These are phyloP conservation scores for Neopelma chrysocephalum DNA, from an alignment of 2,797 vertebrate genomes.

Conservation along the genomic window DNA sequence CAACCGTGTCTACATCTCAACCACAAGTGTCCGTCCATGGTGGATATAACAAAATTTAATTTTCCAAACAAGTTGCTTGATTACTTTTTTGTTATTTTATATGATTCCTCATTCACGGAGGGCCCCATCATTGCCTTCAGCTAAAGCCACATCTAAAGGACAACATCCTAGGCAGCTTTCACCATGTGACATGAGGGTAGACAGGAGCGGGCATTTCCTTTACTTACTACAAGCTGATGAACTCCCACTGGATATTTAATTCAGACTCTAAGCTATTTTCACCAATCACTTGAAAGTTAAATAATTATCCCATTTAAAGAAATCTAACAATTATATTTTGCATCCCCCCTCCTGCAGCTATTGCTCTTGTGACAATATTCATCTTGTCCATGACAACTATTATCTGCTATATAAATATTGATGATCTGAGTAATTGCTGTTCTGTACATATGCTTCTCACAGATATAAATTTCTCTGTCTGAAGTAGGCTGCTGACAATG, in stretches of 20 bases:
- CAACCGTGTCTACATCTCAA: rapidly evolving
- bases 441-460: slow-evolving; percentile 36
- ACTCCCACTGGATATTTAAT: neutral
- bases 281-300: slow-evolving; percentile 12
- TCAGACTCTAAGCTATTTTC: neutral
- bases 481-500: slow-evolving; percentile 43
- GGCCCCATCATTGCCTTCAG: neutral
- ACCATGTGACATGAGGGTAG: neutral
- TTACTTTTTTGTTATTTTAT: neutral
- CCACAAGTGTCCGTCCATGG: neutral
- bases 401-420: slow-evolving; percentile 65
- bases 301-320: slow-evolving; percentile 16
- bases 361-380: slow-evolving; percentile 47
- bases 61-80: neutral
- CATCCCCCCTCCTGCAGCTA: neutral
- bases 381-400: slow-evolving; percentile 51
- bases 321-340: slow-evolving; percentile 10
- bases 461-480: slow-evolving; percentile 32
- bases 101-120: neutral
- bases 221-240: neutral
- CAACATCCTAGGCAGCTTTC: neutral
- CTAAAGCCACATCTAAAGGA: neutral
- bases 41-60: neutral
- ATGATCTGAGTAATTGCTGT: slow-evolving; percentile 62
- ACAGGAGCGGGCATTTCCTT: neutral